These are phyloP conservation scores for Dryomyza anilis DNA, from an alignment of 2,888 invertebrate genomes.

Conservation along the genomic window DNA sequence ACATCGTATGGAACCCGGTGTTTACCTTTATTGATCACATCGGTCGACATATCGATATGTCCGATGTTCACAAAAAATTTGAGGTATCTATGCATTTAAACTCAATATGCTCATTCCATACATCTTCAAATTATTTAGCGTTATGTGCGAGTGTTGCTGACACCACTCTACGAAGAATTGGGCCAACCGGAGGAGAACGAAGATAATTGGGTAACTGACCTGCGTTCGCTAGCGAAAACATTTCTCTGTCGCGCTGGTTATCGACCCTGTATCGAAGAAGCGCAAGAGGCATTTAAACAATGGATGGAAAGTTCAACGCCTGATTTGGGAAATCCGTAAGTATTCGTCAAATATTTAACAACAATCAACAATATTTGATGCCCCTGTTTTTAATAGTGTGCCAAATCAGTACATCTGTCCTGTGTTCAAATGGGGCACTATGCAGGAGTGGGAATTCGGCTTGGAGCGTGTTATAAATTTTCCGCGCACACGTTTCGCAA, in stretches of 20 bases:
- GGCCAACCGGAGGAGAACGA: slow-evolving; percentile 66
- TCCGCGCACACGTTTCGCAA: slow-evolving; percentile 72
- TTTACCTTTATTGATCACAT: slow-evolving; percentile 84
- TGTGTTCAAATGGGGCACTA: slow-evolving; percentile 80
- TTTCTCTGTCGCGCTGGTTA: slow-evolving; percentile 79
- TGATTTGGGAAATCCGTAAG: slow-evolving; percentile 81
- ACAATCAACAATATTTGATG: neutral
- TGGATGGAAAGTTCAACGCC: slow-evolving; percentile 79
- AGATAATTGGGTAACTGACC: slow-evolving; percentile 71
- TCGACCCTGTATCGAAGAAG: slow-evolving; percentile 76
- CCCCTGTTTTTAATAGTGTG: slow-evolving; percentile 63
- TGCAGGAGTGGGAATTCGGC: slow-evolving; percentile 83
- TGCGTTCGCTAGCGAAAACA: slow-evolving; percentile 71
- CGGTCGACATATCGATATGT: slow-evolving; percentile 73
- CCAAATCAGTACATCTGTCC: slow-evolving; percentile 79
- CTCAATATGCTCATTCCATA: neutral
- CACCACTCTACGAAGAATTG: slow-evolving; percentile 75
- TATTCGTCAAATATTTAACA: slow-evolving; percentile 44
- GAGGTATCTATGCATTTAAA: slow-evolving; percentile 63
- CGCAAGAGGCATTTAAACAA: slow-evolving; percentile 72
- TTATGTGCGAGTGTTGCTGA: slow-evolving; percentile 72
- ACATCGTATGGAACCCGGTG: slow-evolving; percentile 81
- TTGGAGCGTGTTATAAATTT: slow-evolving; percentile 77
- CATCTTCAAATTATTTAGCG: slow-evolving; percentile 62
- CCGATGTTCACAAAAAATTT: slow-evolving; percentile 71